Percentiles rank a stretch among this genome's conserved stretches.
phyloP scores from a whole-genome alignment of 1,140 invertebrate species.

The Drosophila equinoxialis region DNA sequence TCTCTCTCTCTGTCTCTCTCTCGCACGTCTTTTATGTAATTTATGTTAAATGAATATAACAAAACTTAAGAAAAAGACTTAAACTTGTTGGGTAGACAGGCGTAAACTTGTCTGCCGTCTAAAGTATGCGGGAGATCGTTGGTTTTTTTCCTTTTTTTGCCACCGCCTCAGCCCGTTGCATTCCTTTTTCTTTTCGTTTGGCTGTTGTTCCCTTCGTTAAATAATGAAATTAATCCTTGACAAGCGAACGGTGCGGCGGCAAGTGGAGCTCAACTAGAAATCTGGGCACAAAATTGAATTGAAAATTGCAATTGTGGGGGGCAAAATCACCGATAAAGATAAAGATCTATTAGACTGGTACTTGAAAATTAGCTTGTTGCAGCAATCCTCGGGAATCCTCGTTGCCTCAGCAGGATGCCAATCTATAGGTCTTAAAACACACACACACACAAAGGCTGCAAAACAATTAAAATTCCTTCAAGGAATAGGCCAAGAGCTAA shows the following conservation, averaged over 20 bases:
- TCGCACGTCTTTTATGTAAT: conserved; percentile 67
- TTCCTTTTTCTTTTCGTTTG: conserved; percentile 4
- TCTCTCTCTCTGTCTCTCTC: not conserved
- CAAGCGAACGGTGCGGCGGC: conserved; percentile 42
- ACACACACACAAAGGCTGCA: conserved; percentile 8
- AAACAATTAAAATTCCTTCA: conserved; percentile 77
- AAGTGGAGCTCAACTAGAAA: conserved; percentile 42
- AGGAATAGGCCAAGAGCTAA: conserved; percentile 51
- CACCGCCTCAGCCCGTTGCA: not conserved
- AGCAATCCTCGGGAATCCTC: not conserved
- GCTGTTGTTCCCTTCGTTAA: conserved; percentile 56
- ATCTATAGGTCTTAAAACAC: conserved; percentile 1
- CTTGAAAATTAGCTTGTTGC: conserved; percentile 47
- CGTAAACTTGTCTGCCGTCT: conserved; percentile 71
- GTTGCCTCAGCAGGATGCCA: conserved; percentile 52
- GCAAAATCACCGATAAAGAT: conserved; percentile 59
- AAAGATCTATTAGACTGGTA: conserved; percentile 68
- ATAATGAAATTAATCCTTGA: conserved; percentile 83
- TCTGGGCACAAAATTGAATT: conserved; percentile 54
- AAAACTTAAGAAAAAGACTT: conserved; percentile 55
- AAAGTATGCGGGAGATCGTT: conserved; percentile 75
- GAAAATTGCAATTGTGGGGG: conserved; percentile 60
- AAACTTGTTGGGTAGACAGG: conserved; percentile 71
- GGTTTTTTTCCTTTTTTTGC: conserved; percentile 12
- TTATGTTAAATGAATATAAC: conserved; percentile 81